phyloP scores from a whole-genome alignment of 2,797 vertebrate species.

The Diplodus sargus region DNA sequence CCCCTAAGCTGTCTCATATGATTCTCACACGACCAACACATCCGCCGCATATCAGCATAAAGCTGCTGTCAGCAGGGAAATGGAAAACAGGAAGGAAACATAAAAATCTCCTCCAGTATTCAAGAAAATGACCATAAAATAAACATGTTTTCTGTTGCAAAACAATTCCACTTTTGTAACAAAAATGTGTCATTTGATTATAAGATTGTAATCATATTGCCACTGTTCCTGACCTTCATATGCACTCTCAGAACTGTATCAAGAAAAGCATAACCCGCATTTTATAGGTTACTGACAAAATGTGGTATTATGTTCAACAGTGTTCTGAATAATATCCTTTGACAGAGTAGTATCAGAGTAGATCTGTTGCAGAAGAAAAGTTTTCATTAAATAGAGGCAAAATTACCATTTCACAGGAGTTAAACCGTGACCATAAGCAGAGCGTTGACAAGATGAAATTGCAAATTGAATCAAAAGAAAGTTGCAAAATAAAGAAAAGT shows the following conservation, averaged over 20 bases:
- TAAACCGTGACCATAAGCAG: too few species aligned
- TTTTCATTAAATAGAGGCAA: too few species aligned
- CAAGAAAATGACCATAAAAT: neutral
- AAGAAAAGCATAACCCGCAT: neutral
- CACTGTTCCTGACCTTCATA: neutral
- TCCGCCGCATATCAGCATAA: conserved; percentile 39
- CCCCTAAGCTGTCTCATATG: conserved; percentile 89
- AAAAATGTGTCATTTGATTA: neutral
- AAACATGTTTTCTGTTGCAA: neutral
- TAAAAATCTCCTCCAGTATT: conserved; percentile 15
- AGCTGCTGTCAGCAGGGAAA: conserved; percentile 32
- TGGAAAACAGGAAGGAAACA: neutral
- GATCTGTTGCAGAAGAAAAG: neutral
- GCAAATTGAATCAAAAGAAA: too few species aligned
- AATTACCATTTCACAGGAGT: neutral
- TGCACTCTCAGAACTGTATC: neutral
- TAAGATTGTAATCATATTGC: neutral
- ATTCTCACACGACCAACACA: conserved; percentile 82
- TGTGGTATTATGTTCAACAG: neutral
- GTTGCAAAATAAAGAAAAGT: too few species aligned
- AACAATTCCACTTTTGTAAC: conserved; percentile 1
- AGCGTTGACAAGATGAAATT: too few species aligned
- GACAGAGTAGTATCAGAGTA: neutral
- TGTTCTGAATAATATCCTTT: neutral
- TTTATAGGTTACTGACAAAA: neutral